Conservation (phyloP, 2,797 vertebrate species). For the Calcarius lapponicus region DNA sequence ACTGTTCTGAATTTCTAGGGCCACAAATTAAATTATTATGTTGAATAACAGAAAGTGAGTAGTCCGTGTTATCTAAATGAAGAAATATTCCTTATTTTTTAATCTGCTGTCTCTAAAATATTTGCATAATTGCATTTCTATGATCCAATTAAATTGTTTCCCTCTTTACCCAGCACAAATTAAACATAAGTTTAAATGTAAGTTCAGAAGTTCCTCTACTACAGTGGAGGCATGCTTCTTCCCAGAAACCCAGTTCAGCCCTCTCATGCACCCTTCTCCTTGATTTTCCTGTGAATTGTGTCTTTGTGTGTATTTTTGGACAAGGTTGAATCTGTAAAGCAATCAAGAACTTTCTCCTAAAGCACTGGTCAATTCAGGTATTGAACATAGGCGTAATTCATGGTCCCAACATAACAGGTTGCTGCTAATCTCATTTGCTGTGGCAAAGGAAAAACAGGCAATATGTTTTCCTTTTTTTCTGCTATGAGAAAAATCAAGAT, state of each 20-base stretch:
- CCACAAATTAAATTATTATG: background rate
- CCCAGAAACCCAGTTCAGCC: background rate
- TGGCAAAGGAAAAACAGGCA: background rate
- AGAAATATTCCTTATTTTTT: background rate
- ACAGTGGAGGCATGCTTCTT: background rate
- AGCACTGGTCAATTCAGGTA: background rate
- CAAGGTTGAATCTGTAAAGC: background rate
- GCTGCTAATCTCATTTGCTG: background rate
- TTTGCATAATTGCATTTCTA: background rate
- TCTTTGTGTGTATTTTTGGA: background rate
- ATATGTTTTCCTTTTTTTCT: background rate
- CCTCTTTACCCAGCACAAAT: background rate
- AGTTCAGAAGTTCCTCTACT: background rate
- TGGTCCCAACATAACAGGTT: background rate
- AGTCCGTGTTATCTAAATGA: background rate
- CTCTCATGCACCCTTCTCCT: background rate
- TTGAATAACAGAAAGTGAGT: background rate
- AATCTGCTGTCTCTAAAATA: background rate
- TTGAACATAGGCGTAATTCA: background rate
- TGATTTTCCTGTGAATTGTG: background rate
- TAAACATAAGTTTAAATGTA: background rate
- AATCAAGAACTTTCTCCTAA: background rate
- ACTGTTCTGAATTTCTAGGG: background rate
- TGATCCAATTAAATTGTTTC: background rate
- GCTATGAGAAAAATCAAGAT: background rate